Conservation (phyloP, 2,113 vertebrate genomes). For the Grammomys surdaster region DNA sequence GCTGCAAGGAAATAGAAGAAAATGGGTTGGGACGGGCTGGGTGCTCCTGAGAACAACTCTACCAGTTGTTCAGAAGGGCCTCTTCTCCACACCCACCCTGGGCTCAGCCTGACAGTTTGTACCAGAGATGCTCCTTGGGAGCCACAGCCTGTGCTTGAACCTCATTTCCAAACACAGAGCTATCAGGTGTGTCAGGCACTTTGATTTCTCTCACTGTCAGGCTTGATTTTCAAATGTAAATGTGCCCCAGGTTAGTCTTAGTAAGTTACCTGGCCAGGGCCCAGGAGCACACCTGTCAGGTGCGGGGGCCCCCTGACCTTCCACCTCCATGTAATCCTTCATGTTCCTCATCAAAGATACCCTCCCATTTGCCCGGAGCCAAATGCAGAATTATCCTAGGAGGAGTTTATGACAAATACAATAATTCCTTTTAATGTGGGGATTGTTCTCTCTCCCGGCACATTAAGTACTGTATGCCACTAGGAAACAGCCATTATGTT, state of each 20-base stretch:
- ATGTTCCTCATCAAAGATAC: constrained; percentile 87
- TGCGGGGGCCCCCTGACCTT: constrained; percentile 85
- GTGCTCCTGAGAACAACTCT: background rate
- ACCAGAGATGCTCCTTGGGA: background rate
- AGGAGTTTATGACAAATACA: constrained; percentile 89
- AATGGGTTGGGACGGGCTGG: background rate
- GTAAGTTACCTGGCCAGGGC: constrained; percentile 84
- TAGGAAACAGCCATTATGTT: constrained; percentile 82
- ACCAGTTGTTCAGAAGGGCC: background rate
- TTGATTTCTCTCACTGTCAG: constrained; percentile 85
- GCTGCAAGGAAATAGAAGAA: no score
- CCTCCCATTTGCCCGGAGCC: constrained; percentile 75
- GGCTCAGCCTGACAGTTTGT: background rate
- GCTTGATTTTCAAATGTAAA: constrained; percentile 83
- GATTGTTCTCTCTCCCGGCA: constrained; percentile 83
- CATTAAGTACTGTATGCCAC: constrained; percentile 79
- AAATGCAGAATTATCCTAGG: constrained; percentile 85
- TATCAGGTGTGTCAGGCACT: constrained; percentile 78
- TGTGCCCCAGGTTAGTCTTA: constrained; percentile 86
- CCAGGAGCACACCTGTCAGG: constrained; percentile 90
- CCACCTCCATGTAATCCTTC: constrained; percentile 87
- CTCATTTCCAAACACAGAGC: constrained; percentile 82
- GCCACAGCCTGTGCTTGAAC: constrained; percentile 40
- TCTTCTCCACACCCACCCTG: background rate
- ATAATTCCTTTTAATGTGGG: constrained; percentile 85